Percentiles rank a stretch among this genome's conserved stretches.
phyloP scores from a whole-genome alignment of 2,113 vertebrate species.

The Coptodon rendalli region DNA sequence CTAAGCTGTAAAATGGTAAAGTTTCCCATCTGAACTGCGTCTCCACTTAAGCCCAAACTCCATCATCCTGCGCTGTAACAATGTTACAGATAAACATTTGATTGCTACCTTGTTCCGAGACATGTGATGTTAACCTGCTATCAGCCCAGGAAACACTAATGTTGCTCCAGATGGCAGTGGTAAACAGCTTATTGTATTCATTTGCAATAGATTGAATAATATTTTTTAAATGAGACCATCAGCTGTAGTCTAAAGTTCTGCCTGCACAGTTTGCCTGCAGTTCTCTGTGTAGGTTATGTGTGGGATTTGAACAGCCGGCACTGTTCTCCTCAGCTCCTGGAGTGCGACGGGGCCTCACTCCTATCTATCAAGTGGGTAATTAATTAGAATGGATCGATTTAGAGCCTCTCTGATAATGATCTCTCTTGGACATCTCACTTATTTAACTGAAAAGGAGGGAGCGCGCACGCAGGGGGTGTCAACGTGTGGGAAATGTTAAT shows the following conservation, averaged over 20 bases:
- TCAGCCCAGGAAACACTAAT: neutral
- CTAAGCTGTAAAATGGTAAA: neutral
- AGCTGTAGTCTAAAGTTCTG: neutral
- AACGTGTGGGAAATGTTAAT: constrained; percentile 26
- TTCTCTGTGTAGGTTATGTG: neutral
- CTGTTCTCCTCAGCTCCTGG: neutral
- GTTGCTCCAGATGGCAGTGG: neutral
- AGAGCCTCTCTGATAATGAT: constrained; percentile 48
- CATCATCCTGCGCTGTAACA: neutral
- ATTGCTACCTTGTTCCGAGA: neutral
- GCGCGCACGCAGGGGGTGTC: neutral
- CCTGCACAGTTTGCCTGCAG: neutral
- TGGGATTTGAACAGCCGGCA: neutral
- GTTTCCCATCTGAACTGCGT: neutral
- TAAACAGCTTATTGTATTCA: neutral
- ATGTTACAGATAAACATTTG: neutral
- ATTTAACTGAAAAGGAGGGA: constrained; percentile 8
- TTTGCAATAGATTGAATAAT: neutral
- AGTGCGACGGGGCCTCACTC: constrained; percentile 9
- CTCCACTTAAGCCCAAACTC: neutral
- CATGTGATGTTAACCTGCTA: neutral
- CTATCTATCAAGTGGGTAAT: constrained; percentile 52
- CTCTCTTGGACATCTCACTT: constrained; percentile 50
- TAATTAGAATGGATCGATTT: constrained; percentile 55
- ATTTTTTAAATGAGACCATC: neutral